These are phyloP conservation scores for Tipula confusa DNA, from an alignment of 2,888 invertebrate genomes.

Conservation along the genomic window DNA sequence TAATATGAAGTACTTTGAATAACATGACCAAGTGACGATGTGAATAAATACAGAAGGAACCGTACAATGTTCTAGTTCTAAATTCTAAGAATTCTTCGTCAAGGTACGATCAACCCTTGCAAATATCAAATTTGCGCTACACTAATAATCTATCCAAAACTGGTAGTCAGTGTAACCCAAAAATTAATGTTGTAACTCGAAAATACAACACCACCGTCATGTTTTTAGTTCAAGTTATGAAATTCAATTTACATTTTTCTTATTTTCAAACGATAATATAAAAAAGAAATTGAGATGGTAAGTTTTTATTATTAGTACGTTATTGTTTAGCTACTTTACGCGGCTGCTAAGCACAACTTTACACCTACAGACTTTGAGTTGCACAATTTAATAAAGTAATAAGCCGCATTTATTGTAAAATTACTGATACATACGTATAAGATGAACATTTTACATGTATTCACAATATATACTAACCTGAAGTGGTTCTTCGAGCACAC, in stretches of 20 bases:
- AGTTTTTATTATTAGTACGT: not conserved
- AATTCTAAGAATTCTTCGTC: too few species aligned
- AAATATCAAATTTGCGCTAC: too few species aligned
- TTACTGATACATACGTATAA: conserved; percentile 13
- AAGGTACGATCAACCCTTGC: too few species aligned
- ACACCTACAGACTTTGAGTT: not conserved
- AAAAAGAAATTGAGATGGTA: not conserved
- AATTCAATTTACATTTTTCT: not conserved
- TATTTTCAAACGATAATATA: not conserved
- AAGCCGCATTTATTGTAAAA: not conserved
- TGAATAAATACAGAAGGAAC: too few species aligned
- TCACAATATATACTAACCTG: conserved; percentile 60
- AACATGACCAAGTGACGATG: too few species aligned
- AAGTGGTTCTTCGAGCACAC: conserved; percentile 89
- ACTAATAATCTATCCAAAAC: too few species aligned
- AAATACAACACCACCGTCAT: not conserved
- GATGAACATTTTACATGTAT: not conserved
- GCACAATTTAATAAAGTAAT: not conserved
- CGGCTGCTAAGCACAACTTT: not conserved
- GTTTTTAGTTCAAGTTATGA: not conserved
- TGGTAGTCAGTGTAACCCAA: not conserved
- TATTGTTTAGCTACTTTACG: not conserved
- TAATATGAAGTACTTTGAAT: too few species aligned
- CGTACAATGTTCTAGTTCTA: too few species aligned
- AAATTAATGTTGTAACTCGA: not conserved